A percentile compares a stretch with the other conserved stretches of the same genome.
Conservation (phyloP, 2,888 invertebrate genomes). For the Acanthosepion lycidas region DNA sequence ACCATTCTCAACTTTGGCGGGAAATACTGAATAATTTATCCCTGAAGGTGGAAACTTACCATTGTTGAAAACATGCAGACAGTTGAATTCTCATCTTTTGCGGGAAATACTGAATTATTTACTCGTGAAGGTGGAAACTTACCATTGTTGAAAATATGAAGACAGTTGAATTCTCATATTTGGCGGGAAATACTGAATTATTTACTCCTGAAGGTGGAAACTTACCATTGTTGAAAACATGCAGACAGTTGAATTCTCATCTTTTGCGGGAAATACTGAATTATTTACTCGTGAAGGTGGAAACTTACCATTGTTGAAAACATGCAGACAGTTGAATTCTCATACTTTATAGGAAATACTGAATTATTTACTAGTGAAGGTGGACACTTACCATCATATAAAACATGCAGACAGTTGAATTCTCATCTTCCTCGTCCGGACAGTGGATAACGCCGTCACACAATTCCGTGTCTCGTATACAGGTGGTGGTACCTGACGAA, state of each 20-base stretch:
- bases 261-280: slow-evolving; percentile 48
- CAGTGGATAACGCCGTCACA: slow-evolving; percentile 55
- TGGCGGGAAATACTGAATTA: too few relatives aligned
- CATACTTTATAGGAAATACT: slow-evolving; percentile 50
- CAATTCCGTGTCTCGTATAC: slow-evolving; percentile 55
- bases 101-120: too few relatives aligned
- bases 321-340: slow-evolving; percentile 57
- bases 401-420: slow-evolving; percentile 58
- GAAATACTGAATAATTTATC: too few relatives aligned
- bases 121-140: too few relatives aligned
- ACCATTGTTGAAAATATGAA: too few relatives aligned
- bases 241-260: slow-evolving; percentile 57
- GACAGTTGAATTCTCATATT: too few relatives aligned
- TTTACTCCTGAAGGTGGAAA: not conserved
- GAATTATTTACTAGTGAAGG: too few relatives aligned
- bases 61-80: slow-evolving; percentile 57
- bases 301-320: slow-evolving; percentile 51
- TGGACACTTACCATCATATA: slow-evolving; percentile 55
- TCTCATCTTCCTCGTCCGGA: slow-evolving; percentile 58
- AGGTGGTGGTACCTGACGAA: slow-evolving; percentile 50
- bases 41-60: too few relatives aligned
- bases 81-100: slow-evolving; percentile 55
- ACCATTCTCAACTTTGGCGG: slow-evolving; percentile 56
- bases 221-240: slow-evolving; percentile 59
- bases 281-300: too few relatives aligned